Conservation (phyloP, 2,113 vertebrate species). For the Chroicocephalus ridibundus region DNA sequence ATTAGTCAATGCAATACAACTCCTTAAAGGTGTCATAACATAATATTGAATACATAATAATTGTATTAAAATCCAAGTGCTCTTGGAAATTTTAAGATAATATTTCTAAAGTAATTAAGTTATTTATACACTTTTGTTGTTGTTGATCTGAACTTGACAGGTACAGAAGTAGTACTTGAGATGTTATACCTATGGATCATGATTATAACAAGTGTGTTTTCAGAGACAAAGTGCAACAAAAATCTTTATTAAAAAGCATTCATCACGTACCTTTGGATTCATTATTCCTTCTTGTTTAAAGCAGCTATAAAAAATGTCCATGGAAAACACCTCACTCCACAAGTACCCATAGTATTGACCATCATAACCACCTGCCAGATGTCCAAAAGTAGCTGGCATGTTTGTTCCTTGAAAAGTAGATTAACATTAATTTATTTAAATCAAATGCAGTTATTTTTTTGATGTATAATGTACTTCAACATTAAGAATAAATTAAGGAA, state of each 20-base stretch:
- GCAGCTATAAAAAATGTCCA: constrained; percentile 92
- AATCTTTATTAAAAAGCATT: background rate
- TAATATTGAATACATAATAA: background rate
- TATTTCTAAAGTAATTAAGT: background rate
- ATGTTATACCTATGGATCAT: background rate
- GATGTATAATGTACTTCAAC: background rate
- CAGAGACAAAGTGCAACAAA: background rate
- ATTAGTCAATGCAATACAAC: background rate
- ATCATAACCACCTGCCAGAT: constrained; percentile 91
- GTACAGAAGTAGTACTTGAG: background rate
- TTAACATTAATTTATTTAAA: background rate
- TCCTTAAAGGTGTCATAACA: background rate
- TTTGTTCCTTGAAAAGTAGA: constrained; percentile 76
- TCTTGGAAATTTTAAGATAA: background rate
- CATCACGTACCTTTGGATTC: constrained; percentile 84
- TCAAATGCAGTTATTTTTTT: background rate
- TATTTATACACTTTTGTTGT: background rate
- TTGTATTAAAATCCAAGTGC: background rate
- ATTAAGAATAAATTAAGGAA: background rate
- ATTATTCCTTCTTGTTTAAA: constrained; percentile 92
- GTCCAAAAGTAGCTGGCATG: constrained; percentile 83
- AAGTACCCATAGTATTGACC: constrained; percentile 95
- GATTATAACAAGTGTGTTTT: background rate
- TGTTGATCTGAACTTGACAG: background rate
- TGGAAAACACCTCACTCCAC: constrained; percentile 95